These are phyloP conservation scores for Parnassius apollo DNA, from an alignment of 2,888 invertebrate species.

Conservation along the genomic window DNA sequence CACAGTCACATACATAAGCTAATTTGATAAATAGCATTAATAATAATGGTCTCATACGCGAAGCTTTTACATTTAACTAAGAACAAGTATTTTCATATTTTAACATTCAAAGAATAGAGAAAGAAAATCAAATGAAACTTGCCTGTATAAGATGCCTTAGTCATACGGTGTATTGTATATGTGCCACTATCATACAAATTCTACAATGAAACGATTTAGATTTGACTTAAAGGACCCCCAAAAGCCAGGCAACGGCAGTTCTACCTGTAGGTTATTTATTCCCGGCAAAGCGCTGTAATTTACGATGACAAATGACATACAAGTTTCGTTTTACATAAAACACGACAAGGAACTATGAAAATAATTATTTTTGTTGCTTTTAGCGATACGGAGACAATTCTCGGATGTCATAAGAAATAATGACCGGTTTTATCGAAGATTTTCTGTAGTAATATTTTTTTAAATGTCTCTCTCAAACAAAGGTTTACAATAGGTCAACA, in stretches of 20 bases:
- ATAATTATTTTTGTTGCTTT: conserved; percentile 11
- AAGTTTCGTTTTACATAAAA: conserved; percentile 15
- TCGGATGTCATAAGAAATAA: neutral
- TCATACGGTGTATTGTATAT: no score
- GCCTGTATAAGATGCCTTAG: no score
- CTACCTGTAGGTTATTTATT: conserved; percentile 13
- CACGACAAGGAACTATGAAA: conserved; percentile 1
- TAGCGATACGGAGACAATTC: neutral
- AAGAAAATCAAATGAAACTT: no score
- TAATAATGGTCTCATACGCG: no score
- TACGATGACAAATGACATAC: conserved; percentile 20
- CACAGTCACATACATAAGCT: no score
- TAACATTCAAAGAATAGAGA: no score
- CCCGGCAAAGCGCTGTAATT: conserved; percentile 10
- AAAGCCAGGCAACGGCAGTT: neutral
- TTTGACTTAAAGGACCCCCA: neutral
- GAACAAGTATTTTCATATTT: no score
- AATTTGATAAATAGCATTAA: no score
- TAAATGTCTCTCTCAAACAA: neutral
- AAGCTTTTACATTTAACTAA: no score
- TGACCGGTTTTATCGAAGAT: neutral
- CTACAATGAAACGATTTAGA: no score
- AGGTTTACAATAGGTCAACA: no score
- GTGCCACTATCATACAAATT: no score
- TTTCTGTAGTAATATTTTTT: neutral